phyloP scores from a whole-genome alignment of 2,113 vertebrate genomes.

The Himantopus leucocephalus region DNA sequence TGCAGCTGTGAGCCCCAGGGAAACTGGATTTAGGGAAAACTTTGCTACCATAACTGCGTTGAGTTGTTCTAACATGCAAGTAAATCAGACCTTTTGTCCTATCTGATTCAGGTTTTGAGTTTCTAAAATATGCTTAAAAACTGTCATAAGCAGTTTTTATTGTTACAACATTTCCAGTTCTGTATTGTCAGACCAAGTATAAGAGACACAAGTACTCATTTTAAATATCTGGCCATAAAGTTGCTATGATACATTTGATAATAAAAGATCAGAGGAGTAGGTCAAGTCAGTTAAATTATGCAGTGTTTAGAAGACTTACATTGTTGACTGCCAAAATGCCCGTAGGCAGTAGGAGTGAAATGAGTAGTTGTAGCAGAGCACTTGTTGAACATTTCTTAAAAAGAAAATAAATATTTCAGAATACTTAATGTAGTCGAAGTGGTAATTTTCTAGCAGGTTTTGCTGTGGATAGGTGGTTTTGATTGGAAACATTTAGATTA shows the following conservation, averaged over 20 bases:
- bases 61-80: neutral
- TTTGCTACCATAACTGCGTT: neutral
- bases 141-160: neutral
- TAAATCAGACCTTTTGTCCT: neutral
- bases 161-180: neutral
- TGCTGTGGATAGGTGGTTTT: neutral
- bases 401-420: conserved; percentile 32
- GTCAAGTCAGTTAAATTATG: conserved; percentile 22
- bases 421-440: neutral
- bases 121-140: neutral
- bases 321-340: neutral
- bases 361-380: neutral
- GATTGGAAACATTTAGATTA: neutral
- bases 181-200: neutral
- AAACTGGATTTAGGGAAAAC: neutral
- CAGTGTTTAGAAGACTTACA: neutral
- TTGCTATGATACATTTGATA: neutral
- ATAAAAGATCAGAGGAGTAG: conserved; percentile 6
- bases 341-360: neutral
- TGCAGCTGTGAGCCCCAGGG: neutral
- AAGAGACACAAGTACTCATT: neutral
- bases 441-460: conserved; percentile 19
- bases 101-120: neutral
- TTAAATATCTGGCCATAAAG: neutral
- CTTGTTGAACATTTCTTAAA: conserved; percentile 24